phyloP scores from a whole-genome alignment of 2,113 vertebrate genomes.

The Ursus arctos region DNA sequence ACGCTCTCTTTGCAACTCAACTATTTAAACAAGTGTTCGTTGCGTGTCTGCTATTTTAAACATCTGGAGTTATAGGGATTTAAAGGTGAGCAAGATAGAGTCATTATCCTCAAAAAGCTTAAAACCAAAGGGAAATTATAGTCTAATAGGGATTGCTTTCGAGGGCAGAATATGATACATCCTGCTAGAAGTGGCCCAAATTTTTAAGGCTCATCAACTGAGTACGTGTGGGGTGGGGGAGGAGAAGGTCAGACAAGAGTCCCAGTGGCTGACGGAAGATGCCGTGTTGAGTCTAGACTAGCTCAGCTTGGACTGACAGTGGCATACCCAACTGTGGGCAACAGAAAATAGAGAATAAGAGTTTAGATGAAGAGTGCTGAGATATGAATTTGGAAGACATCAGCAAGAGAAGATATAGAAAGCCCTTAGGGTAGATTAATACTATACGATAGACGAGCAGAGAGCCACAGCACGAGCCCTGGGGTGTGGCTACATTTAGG shows the following conservation, averaged over 20 bases:
- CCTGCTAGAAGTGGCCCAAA: neutral
- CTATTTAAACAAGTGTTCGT: neutral
- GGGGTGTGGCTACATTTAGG: neutral
- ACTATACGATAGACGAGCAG: neutral
- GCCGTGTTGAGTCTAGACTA: neutral
- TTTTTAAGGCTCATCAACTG: neutral
- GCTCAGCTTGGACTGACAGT: neutral
- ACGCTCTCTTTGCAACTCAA: neutral
- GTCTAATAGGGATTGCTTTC: neutral
- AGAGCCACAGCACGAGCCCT: neutral
- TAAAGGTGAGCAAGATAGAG: neutral
- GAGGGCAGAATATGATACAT: neutral
- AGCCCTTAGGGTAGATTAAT: neutral
- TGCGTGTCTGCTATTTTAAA: constrained; percentile 33
- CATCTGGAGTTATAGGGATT: neutral
- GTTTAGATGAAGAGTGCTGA: neutral
- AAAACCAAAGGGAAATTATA: neutral
- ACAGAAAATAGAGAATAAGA: neutral
- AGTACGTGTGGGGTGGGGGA: neutral
- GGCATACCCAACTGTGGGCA: neutral
- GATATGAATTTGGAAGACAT: neutral
- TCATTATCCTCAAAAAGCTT: neutral
- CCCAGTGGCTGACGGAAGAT: neutral
- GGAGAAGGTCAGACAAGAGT: neutral
- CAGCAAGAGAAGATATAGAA: neutral